Evolutionary conservation across 2,113 vertebrate genomes (phyloP), one percentile per base, ranked within the genome.

Genomic region (Neodon shergylaensis): DNA sequence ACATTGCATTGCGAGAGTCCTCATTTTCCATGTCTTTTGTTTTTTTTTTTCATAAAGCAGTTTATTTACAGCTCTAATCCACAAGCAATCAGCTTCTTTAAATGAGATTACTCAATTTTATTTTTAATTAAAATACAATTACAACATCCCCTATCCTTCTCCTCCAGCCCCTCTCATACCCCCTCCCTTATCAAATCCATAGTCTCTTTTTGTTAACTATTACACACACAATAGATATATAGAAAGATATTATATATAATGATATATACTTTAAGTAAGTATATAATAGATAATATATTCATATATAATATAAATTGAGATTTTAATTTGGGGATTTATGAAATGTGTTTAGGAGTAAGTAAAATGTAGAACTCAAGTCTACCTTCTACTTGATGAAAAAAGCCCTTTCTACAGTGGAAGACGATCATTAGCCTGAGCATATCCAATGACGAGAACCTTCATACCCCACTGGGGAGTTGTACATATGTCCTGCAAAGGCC

Each of bases 281-380:
- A 52, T 36, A 70, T 19, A 70, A 36, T 52, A 79, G 2, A 36
- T n/a, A 36, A 42, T 16, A 78, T 78, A 17, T 8, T 49, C 10
- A 65, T 14, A 65, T 5, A 90, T 42, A 72, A 17, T 92, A 11
- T 86, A 65, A 86, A 72, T n/a, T 70, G 47, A 42, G 7, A 19
- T 88, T 42, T 63, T 91, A 76, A 91, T 89, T 28, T 52, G 66
- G 65, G 19, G 87, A 54, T 81, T 91, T 79, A 76, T 91, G 49
- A 94, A 92, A 44, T 47, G 72, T 33, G 33, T n/a, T 82, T 47
- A 90, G 44, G 66, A 90, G 92, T 49, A 22, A 44, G 13, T 92
- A 54, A 78, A 26, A 1, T 36, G 13, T 12, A 31, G 19, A 83
- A 79, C 2, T 87, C n/a, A 24, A 82, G 92, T 70, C 31, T 26